Evolutionary conservation across 2,113 vertebrate species (phyloP).

Genomic region (Echinops telfairi): DNA sequence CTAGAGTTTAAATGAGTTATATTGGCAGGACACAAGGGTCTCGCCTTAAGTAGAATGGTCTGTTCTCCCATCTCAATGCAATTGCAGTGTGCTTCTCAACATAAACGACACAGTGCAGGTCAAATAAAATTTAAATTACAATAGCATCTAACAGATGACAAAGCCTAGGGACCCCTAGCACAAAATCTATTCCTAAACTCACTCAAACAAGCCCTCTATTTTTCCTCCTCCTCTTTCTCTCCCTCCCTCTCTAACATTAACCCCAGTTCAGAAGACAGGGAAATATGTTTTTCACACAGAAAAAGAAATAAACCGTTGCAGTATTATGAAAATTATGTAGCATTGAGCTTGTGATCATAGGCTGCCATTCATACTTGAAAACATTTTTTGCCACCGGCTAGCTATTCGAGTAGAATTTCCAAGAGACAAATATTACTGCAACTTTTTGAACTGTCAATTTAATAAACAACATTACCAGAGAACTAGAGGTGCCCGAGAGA

Average conservation of each 20-base stretch:
- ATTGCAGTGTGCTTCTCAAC: neutral
- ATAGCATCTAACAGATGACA: neutral
- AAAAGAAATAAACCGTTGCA: neutral
- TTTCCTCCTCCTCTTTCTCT: neutral
- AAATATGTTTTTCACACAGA: neutral
- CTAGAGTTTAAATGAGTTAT: neutral
- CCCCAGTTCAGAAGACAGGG: neutral
- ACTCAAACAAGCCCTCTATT: neutral
- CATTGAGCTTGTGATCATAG: neutral
- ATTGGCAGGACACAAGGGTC: neutral
- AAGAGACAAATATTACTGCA: neutral
- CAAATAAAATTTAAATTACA: slow-evolving; percentile 27
- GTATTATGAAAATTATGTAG: neutral
- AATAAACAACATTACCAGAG: neutral
- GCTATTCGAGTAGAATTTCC: slow-evolving; percentile 50
- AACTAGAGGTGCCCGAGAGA: neutral
- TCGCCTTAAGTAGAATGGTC: neutral
- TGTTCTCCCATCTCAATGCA: neutral
- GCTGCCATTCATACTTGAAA: neutral
- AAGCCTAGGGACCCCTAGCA: neutral
- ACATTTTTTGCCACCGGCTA: neutral
- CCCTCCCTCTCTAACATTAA: neutral
- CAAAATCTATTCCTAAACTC: neutral
- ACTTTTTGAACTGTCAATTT: neutral
- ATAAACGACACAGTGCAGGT: neutral